phyloP scores from a whole-genome alignment of 2,797 vertebrate species.

The Enteromius thamalakanensis region DNA sequence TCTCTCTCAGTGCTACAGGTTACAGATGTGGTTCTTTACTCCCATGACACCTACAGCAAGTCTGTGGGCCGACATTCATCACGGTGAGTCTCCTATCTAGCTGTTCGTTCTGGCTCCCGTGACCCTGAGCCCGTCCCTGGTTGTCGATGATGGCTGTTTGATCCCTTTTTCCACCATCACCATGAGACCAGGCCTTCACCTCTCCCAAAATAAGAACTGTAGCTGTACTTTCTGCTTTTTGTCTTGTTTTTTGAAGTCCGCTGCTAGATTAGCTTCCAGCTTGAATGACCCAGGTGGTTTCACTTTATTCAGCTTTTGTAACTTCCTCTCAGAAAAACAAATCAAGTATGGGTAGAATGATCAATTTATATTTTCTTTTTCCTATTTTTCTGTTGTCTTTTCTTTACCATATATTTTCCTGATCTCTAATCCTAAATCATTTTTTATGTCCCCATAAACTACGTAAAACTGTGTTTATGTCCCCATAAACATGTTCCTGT shows the following conservation, averaged over 20 bases:
- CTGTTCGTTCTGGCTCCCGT: neutral
- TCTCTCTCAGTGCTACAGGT: conserved; percentile 63
- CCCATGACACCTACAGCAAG: conserved; percentile 63
- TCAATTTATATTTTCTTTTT: conserved; percentile 14
- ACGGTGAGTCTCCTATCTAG: conserved; percentile 51
- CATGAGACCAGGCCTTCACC: conserved; percentile 4
- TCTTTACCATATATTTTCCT: conserved; percentile 14
- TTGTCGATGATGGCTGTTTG: conserved; percentile 23
- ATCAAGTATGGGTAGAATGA: neutral
- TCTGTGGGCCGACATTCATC: conserved; percentile 59
- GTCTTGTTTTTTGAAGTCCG: neutral
- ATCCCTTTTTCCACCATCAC: conserved; percentile 19
- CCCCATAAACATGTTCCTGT: neutral
- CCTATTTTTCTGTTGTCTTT: conserved; percentile 23
- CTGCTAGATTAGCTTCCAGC: neutral
- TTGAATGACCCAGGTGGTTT: neutral
- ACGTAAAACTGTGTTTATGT: conserved; percentile 4
- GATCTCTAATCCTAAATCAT: conserved; percentile 2
- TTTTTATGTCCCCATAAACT: conserved; percentile 22
- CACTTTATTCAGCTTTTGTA: conserved; percentile 5
- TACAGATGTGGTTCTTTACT: conserved; percentile 63
- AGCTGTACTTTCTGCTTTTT: neutral
- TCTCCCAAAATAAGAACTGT: neutral
- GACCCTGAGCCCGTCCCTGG: conserved; percentile 20
- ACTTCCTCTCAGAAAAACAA: conserved; percentile 4